Percentiles rank a stretch among this genome's conserved stretches.
These are phyloP conservation scores for Tursiops truncatus DNA, from an alignment of 2,113 vertebrate species.

Conservation along the genomic window DNA sequence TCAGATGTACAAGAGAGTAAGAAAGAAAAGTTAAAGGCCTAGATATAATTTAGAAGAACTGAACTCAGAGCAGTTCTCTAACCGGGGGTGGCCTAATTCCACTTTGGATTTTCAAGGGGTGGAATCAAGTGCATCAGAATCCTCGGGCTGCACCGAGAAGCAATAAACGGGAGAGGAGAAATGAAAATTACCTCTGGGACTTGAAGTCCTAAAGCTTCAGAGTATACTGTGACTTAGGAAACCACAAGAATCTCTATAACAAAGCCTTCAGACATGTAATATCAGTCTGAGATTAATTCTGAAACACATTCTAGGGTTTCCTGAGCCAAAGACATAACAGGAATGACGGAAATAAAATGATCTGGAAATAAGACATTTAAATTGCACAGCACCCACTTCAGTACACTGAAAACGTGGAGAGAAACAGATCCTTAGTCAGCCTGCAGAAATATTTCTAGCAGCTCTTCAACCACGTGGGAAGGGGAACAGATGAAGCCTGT, in stretches of 20 bases:
- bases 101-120: not conserved
- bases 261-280: conserved; percentile 16
- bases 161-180: not conserved
- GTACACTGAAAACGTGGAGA: conserved; percentile 45
- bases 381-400: conserved; percentile 62
- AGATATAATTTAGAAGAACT: not conserved
- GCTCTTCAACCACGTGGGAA: conserved; percentile 63
- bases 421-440: conserved; percentile 73
- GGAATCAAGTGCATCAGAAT: not conserved
- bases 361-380: conserved; percentile 72
- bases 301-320: conserved; percentile 68
- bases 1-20: not conserved
- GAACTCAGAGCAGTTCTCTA: not conserved
- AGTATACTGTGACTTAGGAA: conserved; percentile 2
- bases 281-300: conserved; percentile 68
- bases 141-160: conserved; percentile 1
- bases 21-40: conserved; percentile 20
- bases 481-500: conserved; percentile 62
- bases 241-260: conserved; percentile 33
- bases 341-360: conserved; percentile 65
- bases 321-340: conserved; percentile 63
- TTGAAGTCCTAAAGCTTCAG: conserved; percentile 27
- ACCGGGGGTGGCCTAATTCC: not conserved
- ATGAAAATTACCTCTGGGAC: conserved; percentile 30
- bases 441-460: conserved; percentile 72